These are phyloP conservation scores for Drosophila prolongata DNA, from an alignment of 2,888 invertebrate species.

Conservation along the genomic window DNA sequence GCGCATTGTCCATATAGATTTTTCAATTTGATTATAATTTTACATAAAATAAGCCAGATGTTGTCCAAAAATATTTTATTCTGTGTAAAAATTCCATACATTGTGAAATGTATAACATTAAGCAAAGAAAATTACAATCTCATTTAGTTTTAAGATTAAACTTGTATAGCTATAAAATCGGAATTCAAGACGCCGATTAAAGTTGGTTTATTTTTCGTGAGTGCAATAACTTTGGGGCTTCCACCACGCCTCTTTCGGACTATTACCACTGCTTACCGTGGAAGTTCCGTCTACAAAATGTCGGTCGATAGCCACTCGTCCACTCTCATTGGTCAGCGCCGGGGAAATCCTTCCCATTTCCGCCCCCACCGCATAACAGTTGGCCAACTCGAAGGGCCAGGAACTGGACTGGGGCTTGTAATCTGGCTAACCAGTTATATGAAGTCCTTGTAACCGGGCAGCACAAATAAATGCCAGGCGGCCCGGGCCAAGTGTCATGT, in stretches of 20 bases:
- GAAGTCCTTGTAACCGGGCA: constrained; percentile 81
- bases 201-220: background rate
- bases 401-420: constrained; percentile 60
- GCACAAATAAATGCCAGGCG: constrained; percentile 81
- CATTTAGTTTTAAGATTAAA: too few relatives aligned
- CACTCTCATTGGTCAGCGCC: constrained; percentile 62
- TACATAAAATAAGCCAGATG: too few relatives aligned
- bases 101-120: too few relatives aligned
- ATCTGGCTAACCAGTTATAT: constrained; percentile 83
- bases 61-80: too few relatives aligned
- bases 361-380: constrained; percentile 63
- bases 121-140: too few relatives aligned
- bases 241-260: constrained; percentile 33
- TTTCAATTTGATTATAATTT: too few relatives aligned
- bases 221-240: constrained; percentile 11
- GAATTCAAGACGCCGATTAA: background rate
- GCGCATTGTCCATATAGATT: too few relatives aligned
- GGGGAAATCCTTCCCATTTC: constrained; percentile 9
- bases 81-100: too few relatives aligned
- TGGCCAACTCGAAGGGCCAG: constrained; percentile 66
- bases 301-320: constrained; percentile 32
- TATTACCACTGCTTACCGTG: constrained; percentile 30
- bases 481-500: constrained; percentile 82
- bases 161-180: background rate
- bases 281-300: constrained; percentile 31